Evolutionary conservation across 2,888 invertebrate species (phyloP).

Genomic region (Sesamia inferens): DNA sequence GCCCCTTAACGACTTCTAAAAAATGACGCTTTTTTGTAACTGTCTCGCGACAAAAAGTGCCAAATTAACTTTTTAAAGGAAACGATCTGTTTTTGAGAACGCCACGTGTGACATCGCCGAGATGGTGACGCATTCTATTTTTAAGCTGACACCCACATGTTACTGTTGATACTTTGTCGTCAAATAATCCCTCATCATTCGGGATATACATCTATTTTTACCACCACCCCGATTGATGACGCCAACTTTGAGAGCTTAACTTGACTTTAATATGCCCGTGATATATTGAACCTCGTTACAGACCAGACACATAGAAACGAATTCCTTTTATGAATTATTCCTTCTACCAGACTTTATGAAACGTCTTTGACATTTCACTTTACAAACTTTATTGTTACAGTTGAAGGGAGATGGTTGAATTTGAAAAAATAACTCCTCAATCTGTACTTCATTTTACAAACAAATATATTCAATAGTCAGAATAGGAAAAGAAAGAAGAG

Average conservation of each 20-base stretch:
- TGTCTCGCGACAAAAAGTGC: constrained; percentile 82
- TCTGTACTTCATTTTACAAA: constrained; percentile 77
- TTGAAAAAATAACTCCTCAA: constrained; percentile 73
- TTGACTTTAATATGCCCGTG: constrained; percentile 83
- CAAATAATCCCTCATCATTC: constrained; percentile 86
- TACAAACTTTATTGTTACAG: constrained; percentile 62
- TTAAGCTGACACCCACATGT: constrained; percentile 83
- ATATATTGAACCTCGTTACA: constrained; percentile 80
- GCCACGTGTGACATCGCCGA: constrained; percentile 86
- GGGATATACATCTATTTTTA: constrained; percentile 83
- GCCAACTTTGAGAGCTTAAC: constrained; percentile 79
- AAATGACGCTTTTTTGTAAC: constrained; percentile 84
- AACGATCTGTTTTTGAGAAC: constrained; percentile 87
- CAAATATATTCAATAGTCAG: constrained; percentile 79
- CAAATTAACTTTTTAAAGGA: constrained; percentile 90
- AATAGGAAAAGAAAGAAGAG: constrained; percentile 79
- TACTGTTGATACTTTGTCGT: constrained; percentile 87
- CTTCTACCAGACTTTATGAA: constrained; percentile 57
- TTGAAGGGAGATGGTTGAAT: constrained; percentile 64
- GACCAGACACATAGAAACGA: constrained; percentile 76
- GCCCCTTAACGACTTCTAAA: constrained; percentile 83
- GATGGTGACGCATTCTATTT: constrained; percentile 84
- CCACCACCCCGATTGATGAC: constrained; percentile 80
- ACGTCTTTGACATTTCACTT: constrained; percentile 67
- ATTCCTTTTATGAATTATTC: constrained; percentile 77